These are phyloP conservation scores for Calliopsis andreniformis DNA, from an alignment of 1,140 invertebrate genomes.

Conservation along the genomic window DNA sequence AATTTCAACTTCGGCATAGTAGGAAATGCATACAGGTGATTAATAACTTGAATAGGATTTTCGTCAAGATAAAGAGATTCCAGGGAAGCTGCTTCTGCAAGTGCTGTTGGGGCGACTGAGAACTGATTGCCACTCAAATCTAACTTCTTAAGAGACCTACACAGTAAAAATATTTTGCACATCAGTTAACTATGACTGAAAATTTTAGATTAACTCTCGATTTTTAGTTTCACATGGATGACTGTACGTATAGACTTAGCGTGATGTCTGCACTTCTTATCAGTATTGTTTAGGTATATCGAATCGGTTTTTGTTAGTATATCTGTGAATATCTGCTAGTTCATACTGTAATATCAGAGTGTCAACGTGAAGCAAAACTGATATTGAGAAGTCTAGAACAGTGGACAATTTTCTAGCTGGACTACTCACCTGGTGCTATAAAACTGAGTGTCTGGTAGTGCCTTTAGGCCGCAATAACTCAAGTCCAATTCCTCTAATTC, in stretches of 20 bases:
- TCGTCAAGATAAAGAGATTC: constrained; percentile 85
- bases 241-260: neutral
- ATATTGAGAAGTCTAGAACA: neutral
- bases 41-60: constrained; percentile 84
- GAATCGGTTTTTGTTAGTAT: neutral
- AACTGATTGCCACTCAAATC: constrained; percentile 88
- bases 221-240: neutral
- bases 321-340: too few species aligned
- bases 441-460: constrained; percentile 84
- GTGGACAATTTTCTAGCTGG: too few species aligned
- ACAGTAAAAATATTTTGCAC: constrained; percentile 16
- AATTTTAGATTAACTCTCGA: too few species aligned
- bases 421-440: constrained; percentile 73
- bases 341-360: neutral
- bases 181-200: neutral
- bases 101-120: constrained; percentile 82
- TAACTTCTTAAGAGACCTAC: constrained; percentile 83
- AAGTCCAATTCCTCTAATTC: constrained; percentile 87
- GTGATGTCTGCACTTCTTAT: constrained; percentile 16
- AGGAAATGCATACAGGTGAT: constrained; percentile 82
- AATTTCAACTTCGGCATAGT: constrained; percentile 82
- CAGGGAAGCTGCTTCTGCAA: constrained; percentile 83
- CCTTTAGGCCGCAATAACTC: constrained; percentile 84
- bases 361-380: neutral
- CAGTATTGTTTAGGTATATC: neutral